phyloP scores from a whole-genome alignment of 2,797 vertebrate genomes.

The Semotilus atromaculatus region DNA sequence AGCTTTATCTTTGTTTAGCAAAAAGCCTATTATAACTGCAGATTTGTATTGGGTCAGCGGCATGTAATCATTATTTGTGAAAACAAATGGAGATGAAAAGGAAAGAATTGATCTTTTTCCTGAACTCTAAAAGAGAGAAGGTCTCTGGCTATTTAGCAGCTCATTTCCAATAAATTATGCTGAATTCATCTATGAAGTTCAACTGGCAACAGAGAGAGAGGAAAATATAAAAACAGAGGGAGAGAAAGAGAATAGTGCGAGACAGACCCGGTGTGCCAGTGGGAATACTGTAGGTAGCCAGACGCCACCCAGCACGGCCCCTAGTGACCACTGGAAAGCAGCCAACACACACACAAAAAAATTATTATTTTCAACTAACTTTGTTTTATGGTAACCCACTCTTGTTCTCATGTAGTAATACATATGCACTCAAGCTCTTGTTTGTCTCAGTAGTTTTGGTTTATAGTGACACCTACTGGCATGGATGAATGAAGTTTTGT shows the following conservation, averaged over 20 bases:
- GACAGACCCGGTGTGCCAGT: not conserved
- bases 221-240: not conserved
- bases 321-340: constrained; percentile 21
- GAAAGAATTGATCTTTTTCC: constrained; percentile 22
- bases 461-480: not conserved
- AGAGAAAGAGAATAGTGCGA: constrained; percentile 10
- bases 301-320: constrained; percentile 13
- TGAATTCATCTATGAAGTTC: constrained; percentile 17
- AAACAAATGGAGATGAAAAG: constrained; percentile 38
- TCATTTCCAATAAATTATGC: constrained; percentile 5
- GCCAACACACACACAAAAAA: not conserved
- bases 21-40: constrained; percentile 16
- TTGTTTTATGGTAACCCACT: not conserved
- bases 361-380: no score
- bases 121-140: constrained; percentile 30
- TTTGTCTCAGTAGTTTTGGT: not conserved
- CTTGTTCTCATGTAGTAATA: not conserved
- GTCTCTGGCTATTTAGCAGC: constrained; percentile 34
- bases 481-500: not conserved
- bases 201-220: not conserved
- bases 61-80: not conserved
- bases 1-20: constrained; percentile 27
- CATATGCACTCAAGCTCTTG: not conserved
- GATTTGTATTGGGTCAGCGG: constrained; percentile 22
- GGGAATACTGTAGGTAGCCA: constrained; percentile 34